These are phyloP conservation scores for Neosilurus hyrtlii DNA, from an alignment of 2,797 vertebrate species.

Conservation along the genomic window DNA sequence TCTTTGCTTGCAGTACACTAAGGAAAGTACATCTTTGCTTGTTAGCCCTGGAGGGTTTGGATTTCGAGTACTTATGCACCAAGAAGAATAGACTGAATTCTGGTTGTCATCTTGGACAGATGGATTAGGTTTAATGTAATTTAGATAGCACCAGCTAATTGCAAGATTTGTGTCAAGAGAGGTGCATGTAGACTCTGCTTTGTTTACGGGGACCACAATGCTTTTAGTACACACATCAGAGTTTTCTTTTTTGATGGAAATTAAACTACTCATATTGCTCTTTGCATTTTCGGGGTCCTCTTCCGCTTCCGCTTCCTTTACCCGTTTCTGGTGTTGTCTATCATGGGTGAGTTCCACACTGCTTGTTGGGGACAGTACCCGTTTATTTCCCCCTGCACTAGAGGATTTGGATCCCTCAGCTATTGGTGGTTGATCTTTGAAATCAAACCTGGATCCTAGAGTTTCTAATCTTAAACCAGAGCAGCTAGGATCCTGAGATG, in stretches of 20 bases:
- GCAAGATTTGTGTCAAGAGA: conserved; percentile 90
- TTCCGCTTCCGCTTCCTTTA: conserved; percentile 89
- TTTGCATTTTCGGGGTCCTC: conserved; percentile 61
- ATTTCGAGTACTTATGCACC: conserved; percentile 88
- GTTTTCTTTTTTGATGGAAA: conserved; percentile 22
- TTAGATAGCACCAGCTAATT: conserved; percentile 98
- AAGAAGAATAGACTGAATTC: conserved; percentile 90
- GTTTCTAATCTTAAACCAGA: conserved; percentile 70
- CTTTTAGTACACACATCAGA: conserved; percentile 47
- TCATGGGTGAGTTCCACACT: conserved; percentile 86
- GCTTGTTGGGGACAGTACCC: conserved; percentile 89
- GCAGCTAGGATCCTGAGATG: conserved; percentile 67
- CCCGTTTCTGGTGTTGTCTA: conserved; percentile 88
- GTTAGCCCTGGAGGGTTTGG: conserved; percentile 92
- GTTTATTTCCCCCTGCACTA: conserved; percentile 82
- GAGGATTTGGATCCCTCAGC: conserved; percentile 70
- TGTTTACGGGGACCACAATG: conserved; percentile 62
- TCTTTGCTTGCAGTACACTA: conserved; percentile 93
- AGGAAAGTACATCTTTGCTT: conserved; percentile 88
- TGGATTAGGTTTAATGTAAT: conserved; percentile 93
- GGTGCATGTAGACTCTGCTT: conserved; percentile 78
- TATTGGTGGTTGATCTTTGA: conserved; percentile 67
- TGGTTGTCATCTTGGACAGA: conserved; percentile 79
- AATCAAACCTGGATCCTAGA: conserved; percentile 69
- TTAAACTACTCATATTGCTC: conserved; percentile 1